Base-by-base conservation (phyloP, 2,113 vertebrate species). In the Pelecanus crispus region DNA sequence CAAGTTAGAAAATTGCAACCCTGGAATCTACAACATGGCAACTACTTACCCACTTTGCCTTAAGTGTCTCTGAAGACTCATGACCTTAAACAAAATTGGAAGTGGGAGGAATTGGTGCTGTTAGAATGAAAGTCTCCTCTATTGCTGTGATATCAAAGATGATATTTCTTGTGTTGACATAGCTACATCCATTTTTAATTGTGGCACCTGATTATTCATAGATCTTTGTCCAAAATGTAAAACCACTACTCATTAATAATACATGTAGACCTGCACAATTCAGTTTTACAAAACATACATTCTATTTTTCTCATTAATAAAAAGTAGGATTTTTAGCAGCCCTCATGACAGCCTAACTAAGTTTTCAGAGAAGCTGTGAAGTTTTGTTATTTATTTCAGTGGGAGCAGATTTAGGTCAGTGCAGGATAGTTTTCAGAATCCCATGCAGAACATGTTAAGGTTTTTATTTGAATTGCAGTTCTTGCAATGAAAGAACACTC, bases 111-210 rank as follows among this genome's bases (percentile, higher is more conserved):
- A 8, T 38, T 38, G 56, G 22, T 29, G 11, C 13, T 58, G 15
- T 24, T 47, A 55, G 19, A 89, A 74, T 6, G 3, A 81, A 79
- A 85, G 12, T 19, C 8, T 84, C 14, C 26, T 65, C 21, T 84
- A 4, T 3, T 79, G 22, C 58, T 29, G 4, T 50, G 42, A 25
- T 55, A 82, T 40, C 70, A 92, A 78, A 88, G 36, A 40, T 24
- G 11, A 19, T 80, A 74, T 92, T 85, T 94, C 40, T 44, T 45
- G 10, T 42, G 49, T 68, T 81, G 68, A 56, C 40, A 53, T 20
- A 68, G 13, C 25, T 86, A 11, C 62, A 81, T 65, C 44, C n/a
- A 88, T 87, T 95, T 96, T 94, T 82, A 91, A 73, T 89, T 85
- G n/a, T 79, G 44, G 55, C 42, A 70, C 11, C 65, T 72, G 56